These are phyloP conservation scores for Datnioides undecimradiatus DNA, from an alignment of 2,113 vertebrate genomes.

Conservation along the genomic window DNA sequence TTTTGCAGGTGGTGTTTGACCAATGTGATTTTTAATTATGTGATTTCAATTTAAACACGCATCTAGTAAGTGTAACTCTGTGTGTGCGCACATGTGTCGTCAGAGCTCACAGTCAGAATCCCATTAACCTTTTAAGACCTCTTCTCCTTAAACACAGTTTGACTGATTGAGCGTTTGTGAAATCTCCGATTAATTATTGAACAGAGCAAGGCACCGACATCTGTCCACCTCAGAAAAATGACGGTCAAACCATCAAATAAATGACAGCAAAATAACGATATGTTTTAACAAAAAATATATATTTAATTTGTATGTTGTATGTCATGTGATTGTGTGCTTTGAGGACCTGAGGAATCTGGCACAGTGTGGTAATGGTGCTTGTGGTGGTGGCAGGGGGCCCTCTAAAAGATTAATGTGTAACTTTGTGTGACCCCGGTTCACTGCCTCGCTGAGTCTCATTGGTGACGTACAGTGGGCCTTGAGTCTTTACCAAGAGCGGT, in stretches of 20 bases:
- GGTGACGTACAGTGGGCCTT: constrained; percentile 56
- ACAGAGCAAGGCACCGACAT: neutral
- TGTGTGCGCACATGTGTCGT: neutral
- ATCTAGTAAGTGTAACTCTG: neutral
- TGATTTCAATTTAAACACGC: constrained; percentile 1
- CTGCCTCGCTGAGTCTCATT: constrained; percentile 62
- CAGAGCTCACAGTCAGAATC: constrained; percentile 49
- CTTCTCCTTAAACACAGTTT: constrained; percentile 53
- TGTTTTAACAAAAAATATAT: neutral
- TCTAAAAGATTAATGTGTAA: constrained; percentile 80
- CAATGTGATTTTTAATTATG: neutral
- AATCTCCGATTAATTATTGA: constrained; percentile 66
- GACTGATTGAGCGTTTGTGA: constrained; percentile 60
- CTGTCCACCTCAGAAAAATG: neutral
- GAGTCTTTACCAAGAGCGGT: constrained; percentile 64
- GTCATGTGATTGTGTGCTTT: neutral
- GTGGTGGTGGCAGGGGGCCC: constrained; percentile 35
- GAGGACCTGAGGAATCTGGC: neutral
- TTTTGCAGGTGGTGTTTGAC: constrained; percentile 10
- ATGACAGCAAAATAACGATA: neutral
- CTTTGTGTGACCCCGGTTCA: constrained; percentile 78
- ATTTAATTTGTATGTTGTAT: no score
- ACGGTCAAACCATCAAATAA: neutral
- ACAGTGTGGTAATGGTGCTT: constrained; percentile 21
- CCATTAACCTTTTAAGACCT: constrained; percentile 58